Percentiles rank a stretch among this genome's conserved stretches.
Conservation (phyloP, 2,113 vertebrate species). For the Ceyx melanurus region DNA sequence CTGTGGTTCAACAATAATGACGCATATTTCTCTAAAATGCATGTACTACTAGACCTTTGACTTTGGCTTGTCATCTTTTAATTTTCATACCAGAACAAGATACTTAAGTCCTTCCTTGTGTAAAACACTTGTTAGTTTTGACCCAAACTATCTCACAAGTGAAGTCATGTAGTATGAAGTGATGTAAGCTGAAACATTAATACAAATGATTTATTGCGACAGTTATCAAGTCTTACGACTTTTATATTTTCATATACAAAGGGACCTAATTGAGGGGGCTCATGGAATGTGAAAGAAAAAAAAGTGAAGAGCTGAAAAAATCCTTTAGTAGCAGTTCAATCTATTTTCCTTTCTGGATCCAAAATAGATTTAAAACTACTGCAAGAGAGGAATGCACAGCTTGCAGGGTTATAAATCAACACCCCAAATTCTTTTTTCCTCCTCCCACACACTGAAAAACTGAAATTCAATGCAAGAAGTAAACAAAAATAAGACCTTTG, state of each 20-base stretch:
- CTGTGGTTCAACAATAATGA: neutral
- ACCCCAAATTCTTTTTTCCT: neutral
- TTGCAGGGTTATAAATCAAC: neutral
- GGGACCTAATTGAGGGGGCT: neutral
- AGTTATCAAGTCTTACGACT: neutral
- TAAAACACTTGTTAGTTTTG: neutral
- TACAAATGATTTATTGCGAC: neutral
- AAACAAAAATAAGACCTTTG: slow-evolving; percentile 3
- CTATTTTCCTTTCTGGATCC: neutral
- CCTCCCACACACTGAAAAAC: neutral
- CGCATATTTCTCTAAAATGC: neutral
- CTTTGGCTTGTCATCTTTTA: neutral
- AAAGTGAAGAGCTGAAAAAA: neutral
- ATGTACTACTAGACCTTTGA: neutral
- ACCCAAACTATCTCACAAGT: neutral
- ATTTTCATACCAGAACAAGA: neutral
- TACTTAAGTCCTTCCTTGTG: neutral
- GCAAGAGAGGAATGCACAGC: neutral
- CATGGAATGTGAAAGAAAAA: neutral
- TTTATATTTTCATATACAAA: neutral
- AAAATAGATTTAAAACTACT: neutral
- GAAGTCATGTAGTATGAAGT: neutral
- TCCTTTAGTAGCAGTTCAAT: neutral
- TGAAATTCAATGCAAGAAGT: neutral
- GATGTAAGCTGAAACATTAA: neutral